Percentiles rank a stretch among this genome's conserved stretches.
Conservation (phyloP, 2,888 invertebrate species). For the Caenorhabditis macrosperma region DNA sequence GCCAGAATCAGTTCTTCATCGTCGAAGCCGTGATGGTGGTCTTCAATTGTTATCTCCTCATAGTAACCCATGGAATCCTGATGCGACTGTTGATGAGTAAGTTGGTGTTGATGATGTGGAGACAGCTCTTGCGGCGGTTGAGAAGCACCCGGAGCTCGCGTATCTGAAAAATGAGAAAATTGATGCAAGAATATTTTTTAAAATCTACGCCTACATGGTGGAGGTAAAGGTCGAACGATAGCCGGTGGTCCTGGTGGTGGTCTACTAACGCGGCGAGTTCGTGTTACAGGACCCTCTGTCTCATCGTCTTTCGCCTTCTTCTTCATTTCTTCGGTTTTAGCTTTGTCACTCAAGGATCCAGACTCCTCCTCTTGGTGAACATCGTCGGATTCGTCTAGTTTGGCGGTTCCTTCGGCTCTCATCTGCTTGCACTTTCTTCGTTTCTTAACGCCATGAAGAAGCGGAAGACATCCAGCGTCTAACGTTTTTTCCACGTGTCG, state of each 20-base stretch:
- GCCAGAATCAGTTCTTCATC: constrained; percentile 39
- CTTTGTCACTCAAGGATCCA: not conserved
- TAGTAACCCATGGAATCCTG: constrained; percentile 1
- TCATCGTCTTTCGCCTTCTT: too few relatives aligned
- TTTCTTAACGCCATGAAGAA: constrained; percentile 30
- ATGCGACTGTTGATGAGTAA: not conserved
- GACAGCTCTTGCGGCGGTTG: not conserved
- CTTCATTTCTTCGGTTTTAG: not conserved
- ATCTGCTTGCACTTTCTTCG: constrained; percentile 12
- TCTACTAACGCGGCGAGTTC: too few relatives aligned
- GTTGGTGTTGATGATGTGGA: not conserved
- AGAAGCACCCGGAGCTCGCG: not conserved
- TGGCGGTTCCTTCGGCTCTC: not conserved
- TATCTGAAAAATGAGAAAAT: not conserved
- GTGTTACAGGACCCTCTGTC: not conserved
- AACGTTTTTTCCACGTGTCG: constrained; percentile 12
- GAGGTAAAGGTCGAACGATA: constrained; percentile 11
- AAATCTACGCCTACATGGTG: constrained; percentile 19
- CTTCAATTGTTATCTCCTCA: not conserved
- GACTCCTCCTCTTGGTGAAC: not conserved
- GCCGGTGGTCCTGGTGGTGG: not conserved
- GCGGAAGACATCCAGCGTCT: constrained; percentile 34
- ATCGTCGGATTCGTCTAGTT: not conserved
- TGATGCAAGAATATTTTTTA: not conserved
- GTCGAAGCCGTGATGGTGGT: not conserved